Base-by-base conservation (phyloP, 2,113 vertebrate genomes). In the Phoenicopterus ruber region DNA sequence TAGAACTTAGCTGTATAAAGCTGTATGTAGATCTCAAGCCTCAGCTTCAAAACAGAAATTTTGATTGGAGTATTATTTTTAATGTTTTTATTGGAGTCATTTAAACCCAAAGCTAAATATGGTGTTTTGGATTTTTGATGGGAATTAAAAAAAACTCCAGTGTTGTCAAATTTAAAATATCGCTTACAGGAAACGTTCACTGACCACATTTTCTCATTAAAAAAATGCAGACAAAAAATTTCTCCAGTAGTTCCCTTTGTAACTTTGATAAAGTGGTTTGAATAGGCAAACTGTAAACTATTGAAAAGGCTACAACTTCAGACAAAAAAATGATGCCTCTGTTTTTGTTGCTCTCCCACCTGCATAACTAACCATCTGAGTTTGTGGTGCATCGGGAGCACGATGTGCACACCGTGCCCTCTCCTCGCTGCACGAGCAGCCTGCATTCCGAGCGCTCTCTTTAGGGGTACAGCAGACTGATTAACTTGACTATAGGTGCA, bases 331-430 rank as follows among this genome's bases (percentile, higher is more conserved):
- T 31, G 14, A 29, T 62, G 8, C 6, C n/a, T 62, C 42, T 78
- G 79, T 25, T 21, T 58, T 71, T 83, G 7, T 26, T 67, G 20
- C 28, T 21, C 11, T 87, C 34, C 28, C 8, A 5, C 47, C 24
- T 72, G 14, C 52, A 4, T 17, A 46, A 26, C 26, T 17, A 46
- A 26, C 26, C 18, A 2, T 17, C 49, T 20, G 24, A 15, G 29
- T 55, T 57, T 52, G 36, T 9, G 44, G 65, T 36, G 34, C 0
- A 0, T 4, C 1, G 11, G 66, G 46, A 81, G 29, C n/a, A 6
- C 1, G 2, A 12, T 8, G 17, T 1, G 5, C 9, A 3, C 6
- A 7, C 28, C 0, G 0, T 46, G 49, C 21, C 65, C 29, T 58
- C 4, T 2, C 25, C 19, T 59, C 2, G 2, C 25, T 15, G 38